Base-by-base conservation (phyloP, 2,888 invertebrate species). In the Neuroscelio doddi region DNA sequence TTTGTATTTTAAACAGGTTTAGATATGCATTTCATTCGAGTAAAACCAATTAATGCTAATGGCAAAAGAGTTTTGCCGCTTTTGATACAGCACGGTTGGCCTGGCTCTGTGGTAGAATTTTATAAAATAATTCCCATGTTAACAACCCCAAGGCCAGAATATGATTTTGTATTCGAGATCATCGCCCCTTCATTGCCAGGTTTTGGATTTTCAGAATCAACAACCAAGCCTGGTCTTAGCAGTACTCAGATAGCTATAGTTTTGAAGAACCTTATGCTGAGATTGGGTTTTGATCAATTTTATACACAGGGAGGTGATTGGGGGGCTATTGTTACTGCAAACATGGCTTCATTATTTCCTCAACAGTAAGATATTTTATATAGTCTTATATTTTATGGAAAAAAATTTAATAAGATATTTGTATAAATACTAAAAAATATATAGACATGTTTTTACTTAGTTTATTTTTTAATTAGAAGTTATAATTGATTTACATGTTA, bases 71-170 rank as follows among this genome's bases (percentile, higher is more conserved):
- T 89, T 0, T 70, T 91, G 0, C 93, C 94, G 0, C 75, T 94
- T 0, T 82, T 94, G 1, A 72, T 96, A 42, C 84, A 93, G 10
- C 96, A 97, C 80, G 96, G 96, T 30, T 96, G 96, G 96, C 95
- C 96, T 0, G 94, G 95, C 0, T 93, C 93, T 0, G 88, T 95
- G 1, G 86, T 91, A n/a, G 96, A 96, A 85, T 95, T 95, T 83
- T 92, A 92, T 75, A 90, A 90, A 52, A 84, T 93, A 0, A 90
- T 94, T 47, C 93, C 93, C 0, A 78, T 89, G 39, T 85, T 94
- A n/a, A 90, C 88, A 0, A 86, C 85, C 0, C 86, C 86, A 0
- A 85, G 86, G 38, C 73, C 84, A 0, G 87, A 86, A 0, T 81
- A 86, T 27, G 85, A 89, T 65, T 89, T 90, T 62, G 90, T 89